Evolutionary conservation across 1,140 invertebrate species (phyloP), one percentile per base, ranked within the genome.

Genomic region (Papilio dardanus): DNA sequence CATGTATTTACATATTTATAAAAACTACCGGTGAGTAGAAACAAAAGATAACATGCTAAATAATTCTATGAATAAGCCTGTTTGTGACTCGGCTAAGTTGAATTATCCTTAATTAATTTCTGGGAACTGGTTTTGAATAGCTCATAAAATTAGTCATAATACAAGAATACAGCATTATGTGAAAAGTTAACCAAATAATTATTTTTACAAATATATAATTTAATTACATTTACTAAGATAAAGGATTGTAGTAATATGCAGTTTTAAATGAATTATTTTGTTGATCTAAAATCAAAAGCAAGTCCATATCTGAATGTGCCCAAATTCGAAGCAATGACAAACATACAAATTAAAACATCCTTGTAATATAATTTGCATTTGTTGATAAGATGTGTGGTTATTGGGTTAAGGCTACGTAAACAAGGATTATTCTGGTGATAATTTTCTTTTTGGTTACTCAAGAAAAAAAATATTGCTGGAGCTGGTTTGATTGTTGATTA

Each of bases 391-490:
- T 24, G 46, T 42, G 37, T 71, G 46, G 46, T 73, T 73, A 73
- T 73, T 73, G 31, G 69, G 69, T 73, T 42, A 73, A 73, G 69
- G 69, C 69, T 73, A 54, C 1, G 42, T 50, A 73, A 73, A 73
- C 69, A 73, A 30, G 46, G 40, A 54, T 73, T 73, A 73, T 10
- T 33, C n/a, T 10, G 16, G 7, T 50, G 28, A 71, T 71, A 73
- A 16, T 50, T 71, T 50, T 30, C 28, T 54, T 73, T 37, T n/a
- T 73, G 46, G 16, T 54, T 24, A 68, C 62, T n/a, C n/a, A 24
- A 54, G 50, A 54, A 54, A 54, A 24, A n/a, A n/a, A n/a, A n/a
- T n/a, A 12, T 24, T 21, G 16, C 24, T 14, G 31, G 21, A 37
- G 5, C 37, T 40, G 19, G n/a, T 68, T 40, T 40, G 7, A 37